These are phyloP conservation scores for Dallia pectoralis DNA, from an alignment of 2,797 vertebrate genomes.

Conservation along the genomic window DNA sequence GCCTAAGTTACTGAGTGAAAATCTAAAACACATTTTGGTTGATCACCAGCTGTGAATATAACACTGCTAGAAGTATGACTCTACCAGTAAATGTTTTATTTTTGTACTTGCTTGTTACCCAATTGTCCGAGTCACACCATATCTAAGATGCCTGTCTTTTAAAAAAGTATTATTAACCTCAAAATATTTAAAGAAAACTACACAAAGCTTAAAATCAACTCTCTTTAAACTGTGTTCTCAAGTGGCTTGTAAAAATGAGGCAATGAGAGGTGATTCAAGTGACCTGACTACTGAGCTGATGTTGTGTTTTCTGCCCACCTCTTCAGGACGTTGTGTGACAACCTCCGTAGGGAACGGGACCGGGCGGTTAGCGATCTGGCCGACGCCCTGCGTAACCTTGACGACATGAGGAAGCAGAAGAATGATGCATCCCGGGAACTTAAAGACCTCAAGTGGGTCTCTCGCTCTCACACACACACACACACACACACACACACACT, in stretches of 20 bases:
- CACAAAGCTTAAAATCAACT: too few species aligned
- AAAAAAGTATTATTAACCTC: too few species aligned
- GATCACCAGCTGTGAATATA: too few species aligned
- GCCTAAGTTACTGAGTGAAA: too few species aligned
- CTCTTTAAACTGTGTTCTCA: neutral
- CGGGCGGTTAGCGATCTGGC: conserved; percentile 93
- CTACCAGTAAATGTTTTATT: too few species aligned
- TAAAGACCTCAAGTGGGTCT: conserved; percentile 90
- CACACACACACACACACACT: conserved; percentile 8
- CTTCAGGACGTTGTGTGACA: conserved; percentile 90
- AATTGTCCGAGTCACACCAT: too few species aligned
- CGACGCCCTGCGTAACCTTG: conserved; percentile 91
- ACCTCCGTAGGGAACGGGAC: conserved; percentile 90
- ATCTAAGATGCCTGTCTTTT: too few species aligned
- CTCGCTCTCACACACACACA: neutral
- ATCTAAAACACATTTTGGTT: too few species aligned
- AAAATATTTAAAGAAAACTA: too few species aligned
- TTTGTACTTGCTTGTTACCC: too few species aligned
- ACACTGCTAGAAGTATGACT: too few species aligned
- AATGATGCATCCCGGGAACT: conserved; percentile 88
- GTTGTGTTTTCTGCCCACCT: neutral
- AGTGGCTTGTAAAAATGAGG: neutral
- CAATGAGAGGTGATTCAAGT: neutral
- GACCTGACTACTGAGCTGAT: neutral
- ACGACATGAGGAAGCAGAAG: conserved; percentile 96